phyloP scores from a whole-genome alignment of 2,888 invertebrate genomes.

The Plebejus melissa region DNA sequence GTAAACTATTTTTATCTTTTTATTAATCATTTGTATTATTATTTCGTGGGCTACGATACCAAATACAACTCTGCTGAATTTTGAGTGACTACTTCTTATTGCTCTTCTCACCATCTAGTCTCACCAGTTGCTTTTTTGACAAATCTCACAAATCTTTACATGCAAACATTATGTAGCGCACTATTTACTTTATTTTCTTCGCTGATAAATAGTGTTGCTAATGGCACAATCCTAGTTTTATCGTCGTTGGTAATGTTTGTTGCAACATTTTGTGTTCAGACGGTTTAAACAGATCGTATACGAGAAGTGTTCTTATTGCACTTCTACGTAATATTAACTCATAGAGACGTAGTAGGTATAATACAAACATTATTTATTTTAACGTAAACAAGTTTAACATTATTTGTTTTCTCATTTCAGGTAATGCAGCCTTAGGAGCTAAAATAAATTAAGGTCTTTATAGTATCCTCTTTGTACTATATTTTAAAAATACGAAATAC shows the following conservation, averaged over 20 bases:
- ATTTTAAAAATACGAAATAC: not conserved
- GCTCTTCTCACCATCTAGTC: too few relatives aligned
- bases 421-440: not conserved
- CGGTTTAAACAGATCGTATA: not conserved
- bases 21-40: not conserved
- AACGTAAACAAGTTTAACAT: not conserved
- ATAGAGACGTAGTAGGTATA: too few relatives aligned
- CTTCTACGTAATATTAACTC: not conserved
- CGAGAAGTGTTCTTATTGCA: not conserved
- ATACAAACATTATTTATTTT: not conserved
- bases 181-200: not conserved
- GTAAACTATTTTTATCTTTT: not conserved
- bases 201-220: not conserved
- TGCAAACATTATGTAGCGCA: not conserved
- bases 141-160: not conserved
- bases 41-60: too few relatives aligned
- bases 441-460: not conserved
- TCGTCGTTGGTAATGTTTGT: not conserved
- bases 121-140: not conserved
- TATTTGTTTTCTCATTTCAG: constrained; percentile 7
- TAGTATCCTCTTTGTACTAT: not conserved
- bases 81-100: too few relatives aligned
- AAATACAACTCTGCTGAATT: too few relatives aligned
- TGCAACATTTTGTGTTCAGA: not conserved
- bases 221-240: not conserved